Base-by-base conservation (phyloP, 2,888 invertebrate genomes). In the Liodrosophila aerea region DNA sequence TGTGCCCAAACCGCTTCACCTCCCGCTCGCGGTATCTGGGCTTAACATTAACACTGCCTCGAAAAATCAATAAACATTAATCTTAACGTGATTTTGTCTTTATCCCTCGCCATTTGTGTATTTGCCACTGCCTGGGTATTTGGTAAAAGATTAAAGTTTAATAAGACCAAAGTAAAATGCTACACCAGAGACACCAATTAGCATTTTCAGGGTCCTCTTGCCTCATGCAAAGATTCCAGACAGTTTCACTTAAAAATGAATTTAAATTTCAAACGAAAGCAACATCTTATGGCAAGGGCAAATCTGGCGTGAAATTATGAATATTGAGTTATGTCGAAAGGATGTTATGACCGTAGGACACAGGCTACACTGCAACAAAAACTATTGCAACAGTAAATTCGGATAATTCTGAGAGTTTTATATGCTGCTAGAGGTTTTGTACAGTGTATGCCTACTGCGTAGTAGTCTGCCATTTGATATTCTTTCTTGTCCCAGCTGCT, bases 61-160 rank as follows among this genome's bases (percentile, higher is more conserved):
- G 49, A 75, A 78, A 22, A 78, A 78, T 78, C 78, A 78, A 78
- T 78, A 85, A 80, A 64, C 84, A 78, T 78, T 78, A 85, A 78
- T 78, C 85, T 78, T 85, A 62, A 53, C 60, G 78, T 76, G 85
- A 83, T 83, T 85, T 83, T 68, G 84, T 63, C 76, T 64, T 72
- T 66, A 85, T 78, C 85, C 81, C 41, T 51, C 40, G 76, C 69
- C 68, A 85, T 85, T 78, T 83, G 76, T 69, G 68, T 85, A 72
- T 85, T 85, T 70, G 59, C 63, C 41, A 9, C 13, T 15, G 8
- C 36, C 11, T n/a, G 4, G n/a, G 56, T 51, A 53, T 64, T 73
- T 58, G 75, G 64, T 59, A 50, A 70, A 49, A 77, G 85, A 77
- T 85, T 77, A 47, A 60, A 81, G 60, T 85, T 85, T 64, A 63